phyloP scores from a whole-genome alignment of 2,797 vertebrate species.

The Carcharodon carcharias region DNA sequence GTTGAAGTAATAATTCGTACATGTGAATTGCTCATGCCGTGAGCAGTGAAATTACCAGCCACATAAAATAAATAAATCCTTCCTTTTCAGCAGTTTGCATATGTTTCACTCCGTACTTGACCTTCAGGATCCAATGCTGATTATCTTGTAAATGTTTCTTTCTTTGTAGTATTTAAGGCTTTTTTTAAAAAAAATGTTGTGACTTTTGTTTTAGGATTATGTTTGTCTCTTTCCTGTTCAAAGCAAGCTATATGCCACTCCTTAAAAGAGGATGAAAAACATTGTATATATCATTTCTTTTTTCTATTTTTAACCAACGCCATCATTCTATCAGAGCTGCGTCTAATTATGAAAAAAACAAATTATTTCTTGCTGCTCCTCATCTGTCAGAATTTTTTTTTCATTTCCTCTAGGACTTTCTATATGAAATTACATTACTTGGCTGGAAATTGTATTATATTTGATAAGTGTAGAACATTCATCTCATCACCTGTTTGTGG shows the following conservation, averaged over 20 bases:
- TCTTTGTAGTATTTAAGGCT: not conserved
- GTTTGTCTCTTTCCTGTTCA: not conserved
- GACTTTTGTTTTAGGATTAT: no score
- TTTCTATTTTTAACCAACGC: not conserved
- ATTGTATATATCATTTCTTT: not conserved
- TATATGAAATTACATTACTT: not conserved
- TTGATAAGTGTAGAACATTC: not conserved
- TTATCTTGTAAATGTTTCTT: not conserved
- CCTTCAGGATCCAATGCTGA: not conserved
- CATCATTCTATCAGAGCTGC: not conserved
- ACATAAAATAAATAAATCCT: not conserved
- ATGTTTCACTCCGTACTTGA: not conserved
- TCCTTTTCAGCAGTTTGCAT: not conserved
- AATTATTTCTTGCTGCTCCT: not conserved
- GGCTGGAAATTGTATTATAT: not conserved
- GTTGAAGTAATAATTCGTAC: not conserved
- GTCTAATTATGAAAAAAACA: not conserved
- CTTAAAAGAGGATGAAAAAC: not conserved
- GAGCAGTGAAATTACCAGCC: not conserved
- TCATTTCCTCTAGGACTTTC: not conserved
- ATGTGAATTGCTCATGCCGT: not conserved
- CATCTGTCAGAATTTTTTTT: not conserved
- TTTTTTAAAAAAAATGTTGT: not conserved
- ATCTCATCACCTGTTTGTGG: not conserved
- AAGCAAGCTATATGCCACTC: not conserved